Evolutionary conservation across 2,888 invertebrate species (phyloP).

Genomic region (Andrena marginata): DNA sequence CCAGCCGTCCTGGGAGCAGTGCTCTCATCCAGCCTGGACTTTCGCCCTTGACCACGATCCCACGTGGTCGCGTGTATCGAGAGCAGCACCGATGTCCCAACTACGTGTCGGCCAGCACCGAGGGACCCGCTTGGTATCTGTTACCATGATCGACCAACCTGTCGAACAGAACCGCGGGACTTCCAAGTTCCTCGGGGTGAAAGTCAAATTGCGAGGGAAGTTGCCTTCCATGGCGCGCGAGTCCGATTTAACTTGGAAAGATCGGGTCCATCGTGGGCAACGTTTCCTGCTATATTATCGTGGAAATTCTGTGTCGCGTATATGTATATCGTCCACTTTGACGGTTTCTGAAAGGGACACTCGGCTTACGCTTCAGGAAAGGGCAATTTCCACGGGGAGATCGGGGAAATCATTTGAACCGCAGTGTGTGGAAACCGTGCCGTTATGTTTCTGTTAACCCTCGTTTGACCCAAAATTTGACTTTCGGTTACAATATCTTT

Average conservation of each 20-base stretch:
- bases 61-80: constrained; percentile 39
- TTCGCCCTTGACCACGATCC: constrained; percentile 54
- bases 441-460: too few species aligned
- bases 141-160: constrained; percentile 46
- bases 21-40: constrained; percentile 44
- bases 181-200: constrained; percentile 25
- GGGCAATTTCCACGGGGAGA: too few species aligned
- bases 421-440: too few species aligned
- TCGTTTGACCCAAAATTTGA: too few species aligned
- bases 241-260: constrained; percentile 50
- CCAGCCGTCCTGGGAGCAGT: not conserved
- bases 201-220: constrained; percentile 39
- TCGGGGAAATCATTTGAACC: too few species aligned
- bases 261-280: not conserved
- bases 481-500: too few species aligned
- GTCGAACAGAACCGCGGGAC: constrained; percentile 36
- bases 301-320: not conserved
- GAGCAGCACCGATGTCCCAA: constrained; percentile 32
- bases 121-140: constrained; percentile 2
- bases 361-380: not conserved
- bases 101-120: constrained; percentile 6
- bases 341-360: not conserved
- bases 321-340: not conserved
- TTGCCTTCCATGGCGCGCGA: constrained; percentile 18
- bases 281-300: not conserved